Percentiles rank a stretch among this genome's conserved stretches.
phyloP scores from a whole-genome alignment of 2,797 vertebrate species.

The Picus viridis region DNA sequence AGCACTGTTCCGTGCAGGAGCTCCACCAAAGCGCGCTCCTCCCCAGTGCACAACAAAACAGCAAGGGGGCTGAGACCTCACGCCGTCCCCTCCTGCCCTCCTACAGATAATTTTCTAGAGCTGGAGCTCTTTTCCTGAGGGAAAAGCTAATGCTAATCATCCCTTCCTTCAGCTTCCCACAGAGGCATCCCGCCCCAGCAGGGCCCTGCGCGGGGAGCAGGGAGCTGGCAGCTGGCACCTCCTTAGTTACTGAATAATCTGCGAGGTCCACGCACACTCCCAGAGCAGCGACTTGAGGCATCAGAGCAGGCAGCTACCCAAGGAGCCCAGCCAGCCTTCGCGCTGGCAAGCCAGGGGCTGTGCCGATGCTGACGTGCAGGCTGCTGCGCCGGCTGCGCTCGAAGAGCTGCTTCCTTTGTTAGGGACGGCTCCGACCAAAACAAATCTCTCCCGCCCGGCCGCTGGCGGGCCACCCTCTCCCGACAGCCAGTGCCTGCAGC shows the following conservation, averaged over 20 bases:
- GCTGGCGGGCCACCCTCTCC: accelerated
- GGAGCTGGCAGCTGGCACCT: background rate
- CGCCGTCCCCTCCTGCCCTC: accelerated
- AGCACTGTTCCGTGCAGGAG: background rate
- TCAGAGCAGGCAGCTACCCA: background rate
- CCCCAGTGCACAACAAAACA: accelerated
- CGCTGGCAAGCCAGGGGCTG: background rate
- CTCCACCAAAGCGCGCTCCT: background rate
- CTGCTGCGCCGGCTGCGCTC: accelerated
- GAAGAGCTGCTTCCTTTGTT: background rate
- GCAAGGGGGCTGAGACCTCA: background rate
- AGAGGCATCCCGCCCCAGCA: background rate
- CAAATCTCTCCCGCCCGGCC: background rate
- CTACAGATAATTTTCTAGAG: background rate
- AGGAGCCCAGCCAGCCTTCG: background rate
- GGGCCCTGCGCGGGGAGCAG: accelerated
- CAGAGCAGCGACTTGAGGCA: accelerated
- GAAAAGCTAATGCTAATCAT: background rate
- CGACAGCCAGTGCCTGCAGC: background rate
- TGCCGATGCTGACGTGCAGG: accelerated
- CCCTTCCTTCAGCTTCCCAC: background rate
- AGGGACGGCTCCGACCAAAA: background rate
- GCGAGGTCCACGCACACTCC: background rate
- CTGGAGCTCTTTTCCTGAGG: background rate
- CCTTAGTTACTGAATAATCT: background rate